Evolutionary conservation across 2,113 vertebrate genomes (phyloP).

Genomic region (Triplophysa siluroides): DNA sequence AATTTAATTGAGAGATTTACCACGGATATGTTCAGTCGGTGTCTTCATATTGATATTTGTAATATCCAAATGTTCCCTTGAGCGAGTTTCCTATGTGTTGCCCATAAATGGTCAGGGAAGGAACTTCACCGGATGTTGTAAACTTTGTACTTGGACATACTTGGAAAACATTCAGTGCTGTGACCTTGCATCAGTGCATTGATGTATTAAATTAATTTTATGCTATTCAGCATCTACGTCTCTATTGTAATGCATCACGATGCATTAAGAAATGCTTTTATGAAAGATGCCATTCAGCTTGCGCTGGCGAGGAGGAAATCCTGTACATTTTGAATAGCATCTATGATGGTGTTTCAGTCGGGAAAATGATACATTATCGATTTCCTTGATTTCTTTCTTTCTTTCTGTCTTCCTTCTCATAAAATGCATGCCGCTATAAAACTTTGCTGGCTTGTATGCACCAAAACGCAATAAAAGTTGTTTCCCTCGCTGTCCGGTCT

Average conservation of each 20-base stretch:
- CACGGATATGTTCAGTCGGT: not conserved
- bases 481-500: no score
- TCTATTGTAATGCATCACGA: not conserved
- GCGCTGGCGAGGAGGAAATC: not conserved
- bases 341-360: not conserved
- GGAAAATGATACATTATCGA: not conserved
- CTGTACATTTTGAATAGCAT: not conserved
- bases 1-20: not conserved
- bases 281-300: not conserved
- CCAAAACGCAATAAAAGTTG: no score
- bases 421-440: not conserved
- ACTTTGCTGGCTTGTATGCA: no score
- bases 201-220: conserved; percentile 55
- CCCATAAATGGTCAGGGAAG: conserved; percentile 12
- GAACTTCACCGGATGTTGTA: conserved; percentile 31
- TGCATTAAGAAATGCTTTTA: conserved; percentile 18
- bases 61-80: not conserved
- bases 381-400: conserved; percentile 22
- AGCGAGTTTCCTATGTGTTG: not conserved
- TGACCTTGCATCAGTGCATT: conserved; percentile 63
- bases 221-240: not conserved
- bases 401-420: not conserved
- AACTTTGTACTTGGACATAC: conserved; percentile 39
- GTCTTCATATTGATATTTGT: not conserved
- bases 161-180: conserved; percentile 59